Percentiles rank a stretch among this genome's conserved stretches.
These are phyloP conservation scores for Nematostella vectensis DNA, from an alignment of 92 coral and sea anemone species.

Conservation along the genomic window DNA sequence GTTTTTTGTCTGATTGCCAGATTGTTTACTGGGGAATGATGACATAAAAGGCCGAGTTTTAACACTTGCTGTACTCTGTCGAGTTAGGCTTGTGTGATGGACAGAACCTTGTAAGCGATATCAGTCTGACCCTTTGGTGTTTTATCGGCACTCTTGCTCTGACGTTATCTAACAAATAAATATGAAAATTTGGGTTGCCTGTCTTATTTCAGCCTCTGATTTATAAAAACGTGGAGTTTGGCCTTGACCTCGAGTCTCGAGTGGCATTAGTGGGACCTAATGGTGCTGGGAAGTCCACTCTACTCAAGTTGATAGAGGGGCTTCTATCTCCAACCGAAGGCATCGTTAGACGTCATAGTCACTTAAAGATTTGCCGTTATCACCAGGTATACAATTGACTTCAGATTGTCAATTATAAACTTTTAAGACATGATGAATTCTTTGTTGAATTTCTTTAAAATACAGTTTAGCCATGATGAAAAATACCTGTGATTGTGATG, in stretches of 20 bases:
- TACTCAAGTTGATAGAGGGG: slow-evolving; percentile 87
- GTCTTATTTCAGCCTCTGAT: slow-evolving; percentile 55
- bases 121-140: neutral
- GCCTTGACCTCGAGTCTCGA: slow-evolving; percentile 90
- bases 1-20: no score
- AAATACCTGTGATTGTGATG: no score
- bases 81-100: slow-evolving; percentile 2
- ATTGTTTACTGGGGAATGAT: slow-evolving; percentile 65
- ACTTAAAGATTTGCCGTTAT: slow-evolving; percentile 91
- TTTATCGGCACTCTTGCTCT: no score
- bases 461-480: no score
- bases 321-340: slow-evolving; percentile 93
- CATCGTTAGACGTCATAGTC: slow-evolving; percentile 89
- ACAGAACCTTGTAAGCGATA: neutral
- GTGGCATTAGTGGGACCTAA: slow-evolving; percentile 97
- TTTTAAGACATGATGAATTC: neutral
- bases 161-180: no score
- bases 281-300: slow-evolving; percentile 96
- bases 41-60: slow-evolving; percentile 95
- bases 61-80: slow-evolving; percentile 22
- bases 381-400: slow-evolving; percentile 99
- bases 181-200: no score
- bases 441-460: neutral
- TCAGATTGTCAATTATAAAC: neutral
- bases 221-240: slow-evolving; percentile 87